Evolutionary conservation across 2,113 vertebrate genomes (phyloP), one percentile per base, ranked within the genome.

Genomic region (Neotragus moschatus): DNA sequence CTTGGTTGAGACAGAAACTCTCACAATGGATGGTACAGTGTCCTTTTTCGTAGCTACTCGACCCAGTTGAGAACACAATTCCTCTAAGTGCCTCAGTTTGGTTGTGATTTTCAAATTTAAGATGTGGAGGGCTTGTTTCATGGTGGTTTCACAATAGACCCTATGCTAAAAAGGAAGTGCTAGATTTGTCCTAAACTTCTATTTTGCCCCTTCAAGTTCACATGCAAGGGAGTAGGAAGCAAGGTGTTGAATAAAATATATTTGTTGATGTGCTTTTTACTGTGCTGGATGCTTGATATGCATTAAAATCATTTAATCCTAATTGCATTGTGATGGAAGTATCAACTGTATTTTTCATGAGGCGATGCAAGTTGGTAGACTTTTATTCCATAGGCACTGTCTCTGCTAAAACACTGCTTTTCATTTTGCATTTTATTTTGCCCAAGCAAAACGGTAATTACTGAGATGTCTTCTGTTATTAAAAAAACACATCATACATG

Each of bases 151-250:
- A 93, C 70, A 89, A 53, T 21, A 33, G n/a, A 12, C 19, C 45
- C 25, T 89, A 56, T 73, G n/a, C 25, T 86, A n/a, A 80, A 94
- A 96, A 88, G 55, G 39, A 94, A 51, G 63, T 95, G 63, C 14
- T 55, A 75, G 70, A n/a, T 93, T 94, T 70, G 36, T 95, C n/a
- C 70, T 86, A 86, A 85, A 91, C 36, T 84, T 92, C 58, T 75
- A 30, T 39, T 96, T 96, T 95, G 85, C 30, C 56, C 66, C 45
- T 84, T 96, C 66, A 86, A 56, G 49, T 89, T 96, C 61, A 91
- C 70, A 91, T 91, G 45, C 26, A 85, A 95, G 53, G 51, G 63
- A 75, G 91, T 49, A 25, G 45, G 47, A 82, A 88, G 49, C 21
- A 84, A 82, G 86, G 56, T 84, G 43, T 43, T 75, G 23, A 43